Base-by-base conservation (phyloP, 1,140 invertebrate species). In the Hormaphis cornu region DNA sequence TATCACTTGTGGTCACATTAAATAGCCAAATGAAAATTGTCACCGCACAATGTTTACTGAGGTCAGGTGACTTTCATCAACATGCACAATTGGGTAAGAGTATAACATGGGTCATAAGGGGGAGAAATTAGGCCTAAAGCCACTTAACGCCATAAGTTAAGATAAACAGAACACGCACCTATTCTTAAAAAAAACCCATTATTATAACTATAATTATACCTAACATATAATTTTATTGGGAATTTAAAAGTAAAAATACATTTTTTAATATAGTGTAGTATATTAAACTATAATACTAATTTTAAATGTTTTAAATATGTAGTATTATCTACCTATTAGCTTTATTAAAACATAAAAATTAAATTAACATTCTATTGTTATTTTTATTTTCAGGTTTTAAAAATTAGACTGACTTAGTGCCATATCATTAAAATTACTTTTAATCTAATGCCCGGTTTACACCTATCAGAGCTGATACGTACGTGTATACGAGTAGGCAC, bases 381-480 rank as follows among this genome's bases (percentile, higher is more conserved):
- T n/a, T n/a, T n/a, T 66, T 16, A 44, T 66, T 66, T 66, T 50
- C 42, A 66, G 61, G 33, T 66, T 33, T 66, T 63, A 46, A 63
- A 26, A 50, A 30, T 35, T 66, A 66, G 61, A 66, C 61, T 66
- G 61, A 48, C 26, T 50, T 66, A 48, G 44, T 66, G 61, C 61
- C 61, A 66, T 66, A 66, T 66, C 61, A 66, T 66, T 33, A 66
- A 18, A 46, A 26, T 40, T 46, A 61, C n/a, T 61, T 58, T 9
- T 58, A 35, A n/a, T n/a, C n/a, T n/a, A n/a, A n/a, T n/a, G n/a
- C n/a, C n/a, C n/a, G n/a, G n/a, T n/a, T n/a, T n/a, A n/a, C n/a
- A n/a, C n/a, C n/a, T n/a, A n/a, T n/a, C n/a, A n/a, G n/a, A n/a
- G n/a, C n/a, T n/a, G n/a, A n/a, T n/a, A n/a, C n/a, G n/a, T n/a